These are phyloP conservation scores for Chrysaora quinquecirrha DNA, from an alignment of 30 jellyfish, hydroid and myxozoan species.

Conservation along the genomic window DNA sequence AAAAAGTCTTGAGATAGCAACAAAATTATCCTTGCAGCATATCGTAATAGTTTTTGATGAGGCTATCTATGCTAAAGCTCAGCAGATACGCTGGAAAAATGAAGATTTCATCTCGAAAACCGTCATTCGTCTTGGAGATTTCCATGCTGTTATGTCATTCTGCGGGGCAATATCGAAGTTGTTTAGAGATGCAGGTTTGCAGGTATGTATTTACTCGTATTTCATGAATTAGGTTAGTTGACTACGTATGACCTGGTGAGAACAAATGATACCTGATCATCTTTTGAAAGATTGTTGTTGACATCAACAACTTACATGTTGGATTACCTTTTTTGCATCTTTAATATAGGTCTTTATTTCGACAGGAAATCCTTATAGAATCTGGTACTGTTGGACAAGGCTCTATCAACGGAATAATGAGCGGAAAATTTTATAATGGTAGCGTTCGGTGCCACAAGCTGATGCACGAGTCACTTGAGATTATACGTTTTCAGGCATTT, in stretches of 20 bases:
- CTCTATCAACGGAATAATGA: constrained; percentile 13
- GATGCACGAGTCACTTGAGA: constrained; percentile 26
- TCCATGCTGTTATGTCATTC: neutral
- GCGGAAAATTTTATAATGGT: constrained; percentile 30
- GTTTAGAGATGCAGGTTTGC: neutral
- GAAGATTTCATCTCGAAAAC: neutral
- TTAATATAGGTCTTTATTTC: neutral
- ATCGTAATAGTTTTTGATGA: neutral
- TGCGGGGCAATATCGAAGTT: neutral
- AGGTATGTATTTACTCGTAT: neutral
- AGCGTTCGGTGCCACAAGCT: constrained; percentile 23
- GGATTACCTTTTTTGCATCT: neutral
- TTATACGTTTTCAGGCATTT: constrained; percentile 2
- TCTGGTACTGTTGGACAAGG: constrained; percentile 15
- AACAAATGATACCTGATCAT: neutral
- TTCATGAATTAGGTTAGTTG: neutral
- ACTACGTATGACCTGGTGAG: neutral
- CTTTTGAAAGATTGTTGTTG: neutral
- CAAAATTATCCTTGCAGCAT: neutral
- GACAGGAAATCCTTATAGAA: constrained; percentile 13
- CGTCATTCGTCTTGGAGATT: neutral
- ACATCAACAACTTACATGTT: neutral
- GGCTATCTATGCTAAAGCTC: neutral
- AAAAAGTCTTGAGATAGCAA: neutral
- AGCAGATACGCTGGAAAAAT: neutral